phyloP scores from a whole-genome alignment of 2,888 invertebrate species.

The Heliothis peltigera region DNA sequence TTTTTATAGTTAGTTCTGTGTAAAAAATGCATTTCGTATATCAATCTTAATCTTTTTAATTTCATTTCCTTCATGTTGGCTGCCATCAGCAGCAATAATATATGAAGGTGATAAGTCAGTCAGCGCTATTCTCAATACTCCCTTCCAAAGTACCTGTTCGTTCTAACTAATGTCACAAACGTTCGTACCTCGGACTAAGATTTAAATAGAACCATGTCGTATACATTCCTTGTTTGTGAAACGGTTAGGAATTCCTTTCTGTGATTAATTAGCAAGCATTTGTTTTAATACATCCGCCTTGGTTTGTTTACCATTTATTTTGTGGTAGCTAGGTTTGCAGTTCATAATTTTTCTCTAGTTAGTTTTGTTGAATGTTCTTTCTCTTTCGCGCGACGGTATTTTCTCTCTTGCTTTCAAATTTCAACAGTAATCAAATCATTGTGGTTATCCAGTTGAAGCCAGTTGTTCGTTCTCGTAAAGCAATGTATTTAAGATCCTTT shows the following conservation, averaged over 20 bases:
- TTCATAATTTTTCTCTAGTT: not conserved
- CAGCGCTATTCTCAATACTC: not conserved
- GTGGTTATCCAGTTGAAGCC: not conserved
- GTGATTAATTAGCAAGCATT: slow-evolving; percentile 3
- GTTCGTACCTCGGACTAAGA: not conserved
- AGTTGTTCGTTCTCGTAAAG: no score
- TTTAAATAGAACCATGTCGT: not conserved
- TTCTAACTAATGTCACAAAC: not conserved
- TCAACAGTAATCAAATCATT: not conserved
- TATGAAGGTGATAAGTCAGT: not conserved
- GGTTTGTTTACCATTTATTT: not conserved
- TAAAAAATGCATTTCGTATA: not conserved
- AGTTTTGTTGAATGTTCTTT: not conserved
- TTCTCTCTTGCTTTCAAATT: not conserved
- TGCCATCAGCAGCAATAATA: not conserved
- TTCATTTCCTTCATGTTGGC: not conserved
- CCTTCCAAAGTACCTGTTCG: not conserved
- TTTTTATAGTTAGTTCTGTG: no score
- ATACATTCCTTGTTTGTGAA: not conserved
- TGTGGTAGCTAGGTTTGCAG: not conserved
- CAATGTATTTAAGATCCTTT: no score
- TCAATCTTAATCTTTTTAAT: not conserved
- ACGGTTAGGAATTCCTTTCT: not conserved
- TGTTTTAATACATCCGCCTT: not conserved
- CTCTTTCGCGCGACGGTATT: no score